Base-by-base conservation (phyloP, 2,797 vertebrate species). In the Luscinia megarhynchos region DNA sequence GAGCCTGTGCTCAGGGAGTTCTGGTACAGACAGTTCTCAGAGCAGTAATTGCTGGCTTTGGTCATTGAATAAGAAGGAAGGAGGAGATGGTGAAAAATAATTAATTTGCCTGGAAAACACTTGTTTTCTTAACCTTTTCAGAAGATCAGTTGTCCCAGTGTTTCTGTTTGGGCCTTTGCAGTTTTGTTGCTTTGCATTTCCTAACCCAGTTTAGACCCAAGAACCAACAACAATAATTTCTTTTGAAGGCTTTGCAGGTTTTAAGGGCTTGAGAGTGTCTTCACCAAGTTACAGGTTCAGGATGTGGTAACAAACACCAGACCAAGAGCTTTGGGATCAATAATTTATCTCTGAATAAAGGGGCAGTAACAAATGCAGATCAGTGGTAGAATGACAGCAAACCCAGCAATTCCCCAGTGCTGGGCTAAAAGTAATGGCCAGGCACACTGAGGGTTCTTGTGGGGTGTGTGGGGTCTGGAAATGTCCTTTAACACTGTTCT, bases 251-350 rank as follows among this genome's bases (percentile, higher is more conserved):
- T 30, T 59, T 45, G 9, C 36, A 46, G 40, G 24, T 9, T 66
- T 10, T 54, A 29, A 66, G 27, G 40, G 40, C 29, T 80, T 53
- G 15, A 6, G 32, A 57, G 62, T 55, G 46, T 30, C 80, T 66
- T 83, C 3, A 3, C 12, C 0, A 1, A 73, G 24, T 24, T 64
- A 14, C 16, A 53, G 36, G 36, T 53, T 43, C 50, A 59, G 64
- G 70, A 51, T 48, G 19, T 32, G 23, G 61, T 84, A 95, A 91
- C 62, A 81, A 63, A 61, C 66, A 90, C 79, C 24, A 46, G 16
- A 67, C 75, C n/a, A 50, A 5, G 50, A 74, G 83, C 88, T 91
- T 54, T 62, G 38, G 62, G 86, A 93, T 94, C 86, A 94, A 78
- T 96, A 93, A 94, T 93, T 91, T 21, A 83, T 91, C 51, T 83